phyloP scores from a whole-genome alignment of 2,888 invertebrate genomes.

The Apoda limacodes region DNA sequence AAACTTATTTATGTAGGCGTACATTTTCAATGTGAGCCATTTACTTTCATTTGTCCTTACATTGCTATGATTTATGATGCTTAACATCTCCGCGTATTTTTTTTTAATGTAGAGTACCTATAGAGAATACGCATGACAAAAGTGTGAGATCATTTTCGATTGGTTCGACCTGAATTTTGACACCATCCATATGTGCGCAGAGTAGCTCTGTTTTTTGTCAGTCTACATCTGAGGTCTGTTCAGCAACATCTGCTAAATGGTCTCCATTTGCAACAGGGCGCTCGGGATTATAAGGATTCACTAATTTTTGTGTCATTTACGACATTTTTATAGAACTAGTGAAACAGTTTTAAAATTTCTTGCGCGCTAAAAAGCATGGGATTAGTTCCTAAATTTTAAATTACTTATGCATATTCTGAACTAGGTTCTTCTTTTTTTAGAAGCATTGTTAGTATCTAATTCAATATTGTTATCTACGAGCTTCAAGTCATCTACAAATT shows the following conservation, averaged over 20 bases:
- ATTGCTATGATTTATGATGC: too few species aligned
- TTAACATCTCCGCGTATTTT: background rate
- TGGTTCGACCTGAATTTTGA: conserved; percentile 42
- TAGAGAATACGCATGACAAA: background rate
- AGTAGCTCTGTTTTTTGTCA: conserved; percentile 55
- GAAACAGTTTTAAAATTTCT: too few species aligned
- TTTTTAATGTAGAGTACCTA: background rate
- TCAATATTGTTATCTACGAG: conserved; percentile 36
- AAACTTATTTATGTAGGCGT: conserved; percentile 34
- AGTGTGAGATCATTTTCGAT: conserved; percentile 29
- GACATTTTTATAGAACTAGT: too few species aligned
- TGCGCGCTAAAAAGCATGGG: too few species aligned
- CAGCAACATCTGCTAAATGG: conserved; percentile 55
- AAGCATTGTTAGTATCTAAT: conserved; percentile 47
- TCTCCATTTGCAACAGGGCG: conserved; percentile 34
- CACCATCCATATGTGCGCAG: conserved; percentile 41
- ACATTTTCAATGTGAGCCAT: conserved; percentile 31
- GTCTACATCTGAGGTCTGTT: conserved; percentile 43
- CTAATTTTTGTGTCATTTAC: conserved; percentile 13
- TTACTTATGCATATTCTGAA: conserved; percentile 31
- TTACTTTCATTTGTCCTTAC: conserved; percentile 20
- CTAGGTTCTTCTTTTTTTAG: conserved; percentile 47
- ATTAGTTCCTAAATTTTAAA: conserved; percentile 5
- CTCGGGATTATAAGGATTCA: conserved; percentile 38
- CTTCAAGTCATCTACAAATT: conserved; percentile 39